phyloP scores from a whole-genome alignment of 2,888 invertebrate genomes.

The Agelastica alni region DNA sequence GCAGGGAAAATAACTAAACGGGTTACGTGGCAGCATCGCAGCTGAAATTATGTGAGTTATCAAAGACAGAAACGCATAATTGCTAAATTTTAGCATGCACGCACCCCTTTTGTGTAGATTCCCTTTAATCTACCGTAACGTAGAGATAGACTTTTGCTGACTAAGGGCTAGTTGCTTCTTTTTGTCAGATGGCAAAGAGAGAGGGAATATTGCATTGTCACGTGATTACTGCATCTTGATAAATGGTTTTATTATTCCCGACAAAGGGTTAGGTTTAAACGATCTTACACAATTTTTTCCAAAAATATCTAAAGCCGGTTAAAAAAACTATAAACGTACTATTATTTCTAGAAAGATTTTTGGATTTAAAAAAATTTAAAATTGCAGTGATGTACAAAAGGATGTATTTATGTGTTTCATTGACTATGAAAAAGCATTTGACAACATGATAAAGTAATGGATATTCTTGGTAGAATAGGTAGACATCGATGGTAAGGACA shows the following conservation, averaged over 20 bases:
- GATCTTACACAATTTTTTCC: slow-evolving; percentile 1
- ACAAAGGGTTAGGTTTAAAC: slow-evolving; percentile 5
- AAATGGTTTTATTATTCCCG: slow-evolving; percentile 6
- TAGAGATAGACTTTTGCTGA: slow-evolving; percentile 29
- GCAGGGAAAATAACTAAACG: slow-evolving; percentile 7
- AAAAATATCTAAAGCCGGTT: no score
- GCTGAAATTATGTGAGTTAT: slow-evolving; percentile 28
- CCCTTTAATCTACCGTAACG: slow-evolving; percentile 24
- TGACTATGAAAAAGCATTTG: no score
- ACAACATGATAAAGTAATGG: no score
- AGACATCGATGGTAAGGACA: no score
- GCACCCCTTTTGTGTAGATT: slow-evolving; percentile 24
- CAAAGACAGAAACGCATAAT: slow-evolving; percentile 39
- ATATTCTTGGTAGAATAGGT: no score
- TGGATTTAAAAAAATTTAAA: no score
- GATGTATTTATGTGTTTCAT: no score
- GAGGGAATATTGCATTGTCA: slow-evolving; percentile 13
- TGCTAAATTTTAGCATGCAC: slow-evolving; percentile 33
- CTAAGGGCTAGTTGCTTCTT: slow-evolving; percentile 25
- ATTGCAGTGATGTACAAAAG: no score
- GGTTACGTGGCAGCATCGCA: slow-evolving; percentile 19
- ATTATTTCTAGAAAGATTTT: no score
- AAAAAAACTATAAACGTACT: no score
- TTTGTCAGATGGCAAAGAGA: slow-evolving; percentile 5
- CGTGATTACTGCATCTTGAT: slow-evolving; percentile 10